Conservation (phyloP, 2,888 invertebrate species). For the Amiota communis region DNA sequence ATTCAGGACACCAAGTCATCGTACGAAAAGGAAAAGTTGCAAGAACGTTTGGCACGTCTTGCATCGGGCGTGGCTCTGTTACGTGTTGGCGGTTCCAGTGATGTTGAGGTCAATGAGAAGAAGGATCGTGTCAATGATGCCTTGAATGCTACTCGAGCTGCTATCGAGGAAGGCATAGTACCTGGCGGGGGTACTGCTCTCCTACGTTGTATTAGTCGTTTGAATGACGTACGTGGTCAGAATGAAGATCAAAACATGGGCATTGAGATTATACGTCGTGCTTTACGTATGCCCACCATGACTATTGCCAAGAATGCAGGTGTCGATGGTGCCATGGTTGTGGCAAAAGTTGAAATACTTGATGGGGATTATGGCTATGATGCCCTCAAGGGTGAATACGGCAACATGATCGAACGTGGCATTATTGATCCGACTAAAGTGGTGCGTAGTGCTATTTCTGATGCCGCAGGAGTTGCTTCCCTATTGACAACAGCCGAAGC, state of each 20-base stretch:
- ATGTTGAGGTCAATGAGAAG: constrained; percentile 95
- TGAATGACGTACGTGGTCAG: constrained; percentile 79
- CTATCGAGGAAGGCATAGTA: constrained; percentile 96
- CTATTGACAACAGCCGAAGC: constrained; percentile 95
- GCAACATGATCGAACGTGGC: constrained; percentile 94
- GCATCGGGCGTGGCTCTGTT: constrained; percentile 87
- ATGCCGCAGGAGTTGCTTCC: constrained; percentile 97
- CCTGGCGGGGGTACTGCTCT: constrained; percentile 96
- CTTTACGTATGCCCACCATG: constrained; percentile 90
- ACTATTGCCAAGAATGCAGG: constrained; percentile 95
- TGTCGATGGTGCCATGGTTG: constrained; percentile 91
- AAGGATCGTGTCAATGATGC: constrained; percentile 96
- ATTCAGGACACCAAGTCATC: constrained; percentile 89
- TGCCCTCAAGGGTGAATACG: constrained; percentile 90
- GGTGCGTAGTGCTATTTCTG: constrained; percentile 92
- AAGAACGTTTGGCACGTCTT: constrained; percentile 90
- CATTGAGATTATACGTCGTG: constrained; percentile 88
- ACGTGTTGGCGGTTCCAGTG: constrained; percentile 89
- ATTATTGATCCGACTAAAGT: constrained; percentile 96
- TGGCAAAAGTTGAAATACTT: constrained; percentile 91
- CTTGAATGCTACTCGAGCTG: constrained; percentile 92
- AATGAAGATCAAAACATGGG: constrained; percentile 81
- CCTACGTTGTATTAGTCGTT: constrained; percentile 82
- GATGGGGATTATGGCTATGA: constrained; percentile 89
- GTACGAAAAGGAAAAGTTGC: constrained; percentile 95